These are phyloP conservation scores for Oophaga sylvatica DNA, from an alignment of 2,797 vertebrate species.

Conservation along the genomic window DNA sequence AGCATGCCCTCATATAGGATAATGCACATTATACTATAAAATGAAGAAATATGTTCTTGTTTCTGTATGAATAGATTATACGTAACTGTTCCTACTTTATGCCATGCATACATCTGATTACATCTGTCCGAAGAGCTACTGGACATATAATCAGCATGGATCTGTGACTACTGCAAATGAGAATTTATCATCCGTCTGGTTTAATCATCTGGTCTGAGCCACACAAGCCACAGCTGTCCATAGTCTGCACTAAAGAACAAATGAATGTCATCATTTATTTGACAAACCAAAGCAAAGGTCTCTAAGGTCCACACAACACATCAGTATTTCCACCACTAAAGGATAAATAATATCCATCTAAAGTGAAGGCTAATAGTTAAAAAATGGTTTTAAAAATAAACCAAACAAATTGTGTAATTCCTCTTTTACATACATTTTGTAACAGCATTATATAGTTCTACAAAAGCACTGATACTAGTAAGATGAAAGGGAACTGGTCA, in stretches of 20 bases:
- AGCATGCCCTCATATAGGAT: too few species aligned
- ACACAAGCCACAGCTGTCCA: slow-evolving; percentile 51
- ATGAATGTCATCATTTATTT: slow-evolving; percentile 58
- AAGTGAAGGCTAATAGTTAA: too few species aligned
- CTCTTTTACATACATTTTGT: neutral
- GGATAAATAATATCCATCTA: neutral
- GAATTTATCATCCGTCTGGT: slow-evolving; percentile 61
- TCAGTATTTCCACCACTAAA: too few species aligned
- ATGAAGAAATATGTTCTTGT: neutral
- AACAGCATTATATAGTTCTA: neutral
- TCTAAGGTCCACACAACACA: slow-evolving; percentile 1
- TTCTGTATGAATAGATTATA: neutral
- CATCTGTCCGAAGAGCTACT: slow-evolving; percentile 50
- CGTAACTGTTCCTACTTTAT: neutral
- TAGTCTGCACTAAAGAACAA: slow-evolving; percentile 53
- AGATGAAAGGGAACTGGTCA: neutral
- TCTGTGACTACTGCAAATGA: slow-evolving; percentile 56
- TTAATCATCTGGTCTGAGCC: slow-evolving; percentile 63
- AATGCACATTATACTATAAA: too few species aligned
- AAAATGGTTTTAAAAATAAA: neutral
- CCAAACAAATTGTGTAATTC: too few species aligned
- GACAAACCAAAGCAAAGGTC: neutral
- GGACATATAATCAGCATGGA: slow-evolving; percentile 35
- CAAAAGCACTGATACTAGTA: neutral
- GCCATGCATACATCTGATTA: slow-evolving; percentile 47